A percentile compares a stretch with the other conserved stretches of the same genome.
Conservation (phyloP, 2,113 vertebrate genomes). For the Perognathus longimembris region DNA sequence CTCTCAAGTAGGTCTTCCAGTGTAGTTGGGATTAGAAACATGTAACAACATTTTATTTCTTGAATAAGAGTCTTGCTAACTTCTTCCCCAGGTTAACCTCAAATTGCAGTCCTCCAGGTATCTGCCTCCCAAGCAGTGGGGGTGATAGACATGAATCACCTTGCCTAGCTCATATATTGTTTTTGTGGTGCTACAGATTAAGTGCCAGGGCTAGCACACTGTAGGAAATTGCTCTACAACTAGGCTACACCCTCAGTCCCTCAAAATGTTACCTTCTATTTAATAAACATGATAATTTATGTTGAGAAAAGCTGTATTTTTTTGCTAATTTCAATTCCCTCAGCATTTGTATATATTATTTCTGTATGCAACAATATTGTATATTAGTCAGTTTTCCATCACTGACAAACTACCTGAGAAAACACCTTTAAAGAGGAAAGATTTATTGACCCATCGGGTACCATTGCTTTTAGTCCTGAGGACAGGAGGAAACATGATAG, state of each 20-base stretch:
- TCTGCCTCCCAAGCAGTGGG: no score
- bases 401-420: not conserved
- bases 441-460: not conserved
- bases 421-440: not conserved
- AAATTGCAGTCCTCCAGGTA: no score
- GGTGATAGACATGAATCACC: no score
- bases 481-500: not conserved
- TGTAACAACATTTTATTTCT: no score
- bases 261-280: not conserved
- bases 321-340: not conserved
- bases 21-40: no score
- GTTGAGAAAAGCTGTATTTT: not conserved
- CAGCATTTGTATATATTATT: not conserved
- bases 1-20: no score
- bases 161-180: not conserved
- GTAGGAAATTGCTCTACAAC: not conserved
- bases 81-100: no score
- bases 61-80: no score
- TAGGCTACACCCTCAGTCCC: not conserved
- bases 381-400: not conserved
- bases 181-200: not conserved
- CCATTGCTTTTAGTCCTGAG: not conserved
- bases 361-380: conserved; percentile 28
- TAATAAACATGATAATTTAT: not conserved
- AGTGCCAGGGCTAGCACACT: not conserved